phyloP scores from a whole-genome alignment of 2,113 vertebrate genomes.

The Arizona elegans region DNA sequence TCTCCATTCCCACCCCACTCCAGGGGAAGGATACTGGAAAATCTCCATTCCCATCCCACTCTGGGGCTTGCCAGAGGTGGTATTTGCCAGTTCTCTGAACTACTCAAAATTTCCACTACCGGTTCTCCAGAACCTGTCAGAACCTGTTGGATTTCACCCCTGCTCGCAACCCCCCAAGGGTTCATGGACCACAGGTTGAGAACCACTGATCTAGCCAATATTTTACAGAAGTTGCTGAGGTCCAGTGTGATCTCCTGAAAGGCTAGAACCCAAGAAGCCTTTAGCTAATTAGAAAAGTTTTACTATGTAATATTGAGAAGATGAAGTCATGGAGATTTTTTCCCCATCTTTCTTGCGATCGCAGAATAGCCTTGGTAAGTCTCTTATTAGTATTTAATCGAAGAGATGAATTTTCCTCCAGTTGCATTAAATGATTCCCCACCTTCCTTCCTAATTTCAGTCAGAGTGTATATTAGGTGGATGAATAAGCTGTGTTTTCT shows the following conservation, averaged over 20 bases:
- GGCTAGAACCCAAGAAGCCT: not conserved
- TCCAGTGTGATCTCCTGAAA: not conserved
- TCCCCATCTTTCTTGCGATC: not conserved
- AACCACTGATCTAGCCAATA: not conserved
- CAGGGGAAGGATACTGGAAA: no score
- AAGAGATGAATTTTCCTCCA: not conserved
- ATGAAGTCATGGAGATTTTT: not conserved
- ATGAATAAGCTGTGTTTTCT: not conserved
- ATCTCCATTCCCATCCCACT: no score
- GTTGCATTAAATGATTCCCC: not conserved
- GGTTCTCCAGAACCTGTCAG: no score
- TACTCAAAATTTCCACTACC: no score
- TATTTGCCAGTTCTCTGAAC: no score
- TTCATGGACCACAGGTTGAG: no score
- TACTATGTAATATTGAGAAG: not conserved
- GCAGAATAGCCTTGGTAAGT: not conserved
- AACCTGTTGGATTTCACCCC: no score
- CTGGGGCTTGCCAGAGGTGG: no score
- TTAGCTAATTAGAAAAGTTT: not conserved
- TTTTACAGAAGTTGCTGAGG: not conserved
- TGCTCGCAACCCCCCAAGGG: no score
- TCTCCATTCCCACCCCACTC: no score
- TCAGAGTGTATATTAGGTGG: not conserved
- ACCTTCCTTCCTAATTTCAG: not conserved
- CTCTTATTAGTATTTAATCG: not conserved